Percentiles rank a stretch among this genome's conserved stretches.
Conservation (phyloP, 2,797 vertebrate genomes). For the Urosaurus nigricauda region DNA sequence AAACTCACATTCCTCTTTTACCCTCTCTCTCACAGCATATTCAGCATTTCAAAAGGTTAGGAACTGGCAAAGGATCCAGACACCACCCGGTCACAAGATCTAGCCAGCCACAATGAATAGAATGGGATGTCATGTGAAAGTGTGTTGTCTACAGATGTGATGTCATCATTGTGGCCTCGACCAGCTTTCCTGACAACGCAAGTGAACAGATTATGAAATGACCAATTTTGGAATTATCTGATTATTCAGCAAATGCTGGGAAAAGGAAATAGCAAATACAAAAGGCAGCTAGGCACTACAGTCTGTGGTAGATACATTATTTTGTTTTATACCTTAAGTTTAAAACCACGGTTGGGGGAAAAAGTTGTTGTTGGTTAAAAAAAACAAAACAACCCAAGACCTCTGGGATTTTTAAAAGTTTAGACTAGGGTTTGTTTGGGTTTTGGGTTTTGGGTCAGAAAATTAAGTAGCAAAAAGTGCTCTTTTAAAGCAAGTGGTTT, state of each 20-base stretch:
- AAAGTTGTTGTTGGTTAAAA: no score
- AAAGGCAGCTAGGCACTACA: background rate
- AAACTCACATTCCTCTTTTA: background rate
- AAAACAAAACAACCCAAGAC: no score
- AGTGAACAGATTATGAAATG: constrained; percentile 15
- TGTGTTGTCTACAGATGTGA: constrained; percentile 40
- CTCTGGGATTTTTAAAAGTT: no score
- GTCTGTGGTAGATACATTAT: background rate
- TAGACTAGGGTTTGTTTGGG: no score
- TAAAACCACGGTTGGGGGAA: background rate
- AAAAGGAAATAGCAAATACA: background rate
- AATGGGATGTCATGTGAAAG: constrained; percentile 26
- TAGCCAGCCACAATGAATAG: constrained; percentile 34
- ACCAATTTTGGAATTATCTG: constrained; percentile 21
- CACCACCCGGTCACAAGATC: constrained; percentile 48
- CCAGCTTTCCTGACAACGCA: constrained; percentile 4
- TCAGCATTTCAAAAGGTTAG: background rate
- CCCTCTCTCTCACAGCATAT: background rate
- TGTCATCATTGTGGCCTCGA: constrained; percentile 7
- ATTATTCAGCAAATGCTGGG: constrained; percentile 33
- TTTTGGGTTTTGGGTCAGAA: no score
- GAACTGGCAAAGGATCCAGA: constrained; percentile 2
- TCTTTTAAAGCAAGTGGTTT: no score
- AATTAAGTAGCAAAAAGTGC: no score
- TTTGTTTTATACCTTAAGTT: background rate